Conservation (phyloP, 2,113 vertebrate genomes). For the Damaliscus lunatus region DNA sequence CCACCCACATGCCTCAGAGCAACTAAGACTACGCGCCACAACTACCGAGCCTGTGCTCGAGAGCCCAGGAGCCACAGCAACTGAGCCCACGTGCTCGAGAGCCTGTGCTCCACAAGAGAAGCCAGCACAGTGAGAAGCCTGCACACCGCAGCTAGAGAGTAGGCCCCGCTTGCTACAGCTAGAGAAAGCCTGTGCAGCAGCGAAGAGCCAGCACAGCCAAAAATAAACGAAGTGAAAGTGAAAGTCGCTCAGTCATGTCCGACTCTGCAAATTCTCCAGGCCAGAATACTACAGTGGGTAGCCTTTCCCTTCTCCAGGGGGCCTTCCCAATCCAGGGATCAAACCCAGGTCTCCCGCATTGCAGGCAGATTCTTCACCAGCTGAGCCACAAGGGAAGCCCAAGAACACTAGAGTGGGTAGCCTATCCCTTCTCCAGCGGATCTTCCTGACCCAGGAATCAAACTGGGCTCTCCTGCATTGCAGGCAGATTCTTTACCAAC, state of each 20-base stretch:
- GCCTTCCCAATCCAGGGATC: neutral
- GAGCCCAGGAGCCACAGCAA: neutral
- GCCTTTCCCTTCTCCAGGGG: neutral
- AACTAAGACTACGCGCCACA: neutral
- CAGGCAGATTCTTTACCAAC: neutral
- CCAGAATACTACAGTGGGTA: neutral
- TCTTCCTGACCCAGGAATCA: neutral
- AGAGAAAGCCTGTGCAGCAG: neutral
- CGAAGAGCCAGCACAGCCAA: neutral
- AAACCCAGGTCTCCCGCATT: neutral
- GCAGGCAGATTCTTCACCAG: neutral
- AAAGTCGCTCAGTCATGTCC: neutral
- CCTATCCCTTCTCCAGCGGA: neutral
- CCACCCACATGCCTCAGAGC: neutral
- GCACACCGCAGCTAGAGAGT: accelerated
- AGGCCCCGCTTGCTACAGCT: neutral
- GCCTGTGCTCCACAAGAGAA: neutral
- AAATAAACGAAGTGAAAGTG: neutral
- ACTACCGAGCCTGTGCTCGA: neutral
- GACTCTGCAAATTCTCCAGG: neutral
- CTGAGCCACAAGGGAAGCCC: neutral
- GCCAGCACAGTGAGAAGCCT: neutral
- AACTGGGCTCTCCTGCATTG: neutral
- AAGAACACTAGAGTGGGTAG: neutral
- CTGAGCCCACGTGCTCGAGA: neutral